A percentile compares a stretch with the other conserved stretches of the same genome.
phyloP scores from a whole-genome alignment of 2,113 vertebrate species.

The Muntiacus reevesi region DNA sequence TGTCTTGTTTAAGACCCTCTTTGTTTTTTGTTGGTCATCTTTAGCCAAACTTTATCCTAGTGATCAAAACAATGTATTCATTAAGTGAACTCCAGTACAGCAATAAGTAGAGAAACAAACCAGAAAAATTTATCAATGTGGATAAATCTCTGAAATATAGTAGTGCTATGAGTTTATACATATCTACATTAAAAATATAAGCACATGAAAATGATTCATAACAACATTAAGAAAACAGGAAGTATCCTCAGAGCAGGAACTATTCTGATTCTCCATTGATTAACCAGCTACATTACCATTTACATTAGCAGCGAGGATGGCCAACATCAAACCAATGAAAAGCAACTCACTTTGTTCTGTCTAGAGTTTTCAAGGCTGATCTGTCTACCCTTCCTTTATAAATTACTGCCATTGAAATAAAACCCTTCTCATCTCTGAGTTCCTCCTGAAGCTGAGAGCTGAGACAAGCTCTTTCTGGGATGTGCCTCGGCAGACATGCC shows the following conservation, averaged over 20 bases:
- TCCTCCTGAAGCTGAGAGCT: not conserved
- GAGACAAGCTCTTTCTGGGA: not conserved
- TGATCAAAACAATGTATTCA: not conserved
- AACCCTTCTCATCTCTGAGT: not conserved
- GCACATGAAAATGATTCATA: not conserved
- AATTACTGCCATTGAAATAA: not conserved
- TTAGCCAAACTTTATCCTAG: not conserved
- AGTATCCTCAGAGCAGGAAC: not conserved
- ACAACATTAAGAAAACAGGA: not conserved
- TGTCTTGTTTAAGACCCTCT: not conserved
- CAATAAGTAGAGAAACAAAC: not conserved
- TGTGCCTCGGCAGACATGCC: not conserved
- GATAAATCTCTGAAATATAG: not conserved
- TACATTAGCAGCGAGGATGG: not conserved
- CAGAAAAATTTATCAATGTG: not conserved
- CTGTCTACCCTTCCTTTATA: not conserved
- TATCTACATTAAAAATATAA: not conserved
- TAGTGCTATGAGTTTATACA: not conserved
- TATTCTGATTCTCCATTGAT: not conserved
- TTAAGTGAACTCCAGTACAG: not conserved
- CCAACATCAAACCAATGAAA: constrained; percentile 18
- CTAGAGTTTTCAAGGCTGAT: not conserved
- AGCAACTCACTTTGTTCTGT: not conserved
- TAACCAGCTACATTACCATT: not conserved
- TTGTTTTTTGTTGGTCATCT: not conserved